These are phyloP conservation scores for Mythimna lalbum DNA, from an alignment of 2,888 invertebrate species.

Conservation along the genomic window DNA sequence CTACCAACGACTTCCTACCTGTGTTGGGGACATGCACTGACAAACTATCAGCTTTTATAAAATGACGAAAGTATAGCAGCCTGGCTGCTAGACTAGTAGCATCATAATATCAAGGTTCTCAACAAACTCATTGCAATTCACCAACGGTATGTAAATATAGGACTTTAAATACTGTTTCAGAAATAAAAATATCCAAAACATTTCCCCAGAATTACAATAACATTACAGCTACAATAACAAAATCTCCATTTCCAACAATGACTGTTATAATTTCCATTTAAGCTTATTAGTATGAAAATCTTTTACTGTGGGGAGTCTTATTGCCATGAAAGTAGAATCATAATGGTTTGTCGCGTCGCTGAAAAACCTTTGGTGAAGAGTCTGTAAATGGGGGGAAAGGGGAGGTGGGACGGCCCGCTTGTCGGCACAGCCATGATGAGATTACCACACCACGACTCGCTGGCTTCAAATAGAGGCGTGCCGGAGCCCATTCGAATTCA, in stretches of 20 bases:
- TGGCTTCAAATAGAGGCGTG: conserved; percentile 90
- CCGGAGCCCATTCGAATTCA: conserved; percentile 81
- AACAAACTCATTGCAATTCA: no score
- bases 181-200: conserved; percentile 3
- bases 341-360: conserved; percentile 88
- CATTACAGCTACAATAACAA: conserved; percentile 43
- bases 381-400: conserved; percentile 67
- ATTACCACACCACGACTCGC: conserved; percentile 93
- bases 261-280: conserved; percentile 70
- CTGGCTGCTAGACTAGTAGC: no score
- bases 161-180: neutral
- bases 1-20: no score
- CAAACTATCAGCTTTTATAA: no score
- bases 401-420: conserved; percentile 64
- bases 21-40: no score
- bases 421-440: conserved; percentile 90
- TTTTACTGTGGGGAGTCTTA: conserved; percentile 75
- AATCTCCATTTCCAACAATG: conserved; percentile 65
- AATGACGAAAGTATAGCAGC: no score
- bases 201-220: conserved; percentile 33
- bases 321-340: conserved; percentile 87
- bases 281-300: conserved; percentile 81
- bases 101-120: neutral
- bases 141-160: neutral
- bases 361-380: conserved; percentile 78